Evolutionary conservation across 2,888 invertebrate genomes (phyloP), one percentile per base, ranked within the genome.

Genomic region (Isotomurus palustris): DNA sequence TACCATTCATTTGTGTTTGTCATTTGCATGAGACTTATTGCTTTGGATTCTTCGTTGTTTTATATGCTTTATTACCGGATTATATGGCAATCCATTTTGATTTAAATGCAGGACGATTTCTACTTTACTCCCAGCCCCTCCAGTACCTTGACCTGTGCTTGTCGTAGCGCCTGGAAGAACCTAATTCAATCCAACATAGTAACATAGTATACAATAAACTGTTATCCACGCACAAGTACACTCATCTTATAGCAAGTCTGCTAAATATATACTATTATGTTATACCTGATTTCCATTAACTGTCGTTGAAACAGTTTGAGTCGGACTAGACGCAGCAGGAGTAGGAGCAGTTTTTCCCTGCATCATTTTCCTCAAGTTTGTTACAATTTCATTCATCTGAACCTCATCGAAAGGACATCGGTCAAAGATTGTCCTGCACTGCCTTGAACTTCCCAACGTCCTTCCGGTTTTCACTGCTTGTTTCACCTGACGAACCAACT

Each of bases 101-200:
- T 63, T 63, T 12, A 63, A 22, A 48, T 63, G 62, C 6, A 63
- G 41, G 32, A 63, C 45, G 47, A 63, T 63, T 52, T 63, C 62
- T 27, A 63, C 62, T 60, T 63, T 63, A 21, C 54, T 58, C 19
- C 58, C 58, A n/a, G 48, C 21, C 12, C 43, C 4, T 2, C 43
- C n/a, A 1, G 14, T 27, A 2, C 44, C 27, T 2, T 50, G 21
- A 25, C 53, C 35, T 4, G 40, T 29, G 10, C 32, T 56, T 21
- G 43, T 43, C 40, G 48, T 27, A 2, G 55, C 55, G 35, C 48
- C 48, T 6, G 48, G n/a, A n/a, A n/a, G n/a, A n/a, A n/a, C n/a
- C n/a, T n/a, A n/a, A n/a, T n/a, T n/a, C 56, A 32, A 44, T 51
- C n/a, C 43, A 48, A 48, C 5, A 48, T 29, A 17, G 29, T 2